Conservation (phyloP, 2,888 invertebrate genomes). For the Cheilosia grossa region DNA sequence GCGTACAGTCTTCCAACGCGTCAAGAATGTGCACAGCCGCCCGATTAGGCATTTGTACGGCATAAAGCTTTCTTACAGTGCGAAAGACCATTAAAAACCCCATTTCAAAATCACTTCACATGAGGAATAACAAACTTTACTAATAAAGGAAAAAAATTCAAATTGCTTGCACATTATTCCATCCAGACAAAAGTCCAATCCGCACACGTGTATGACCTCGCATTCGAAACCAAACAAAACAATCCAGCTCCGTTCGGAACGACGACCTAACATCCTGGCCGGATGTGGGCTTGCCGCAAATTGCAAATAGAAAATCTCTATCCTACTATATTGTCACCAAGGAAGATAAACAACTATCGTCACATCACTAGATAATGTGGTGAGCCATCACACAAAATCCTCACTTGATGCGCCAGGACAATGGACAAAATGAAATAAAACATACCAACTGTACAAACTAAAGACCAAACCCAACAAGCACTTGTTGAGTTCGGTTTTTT, state of each 20-base stretch:
- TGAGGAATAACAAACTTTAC: too few species aligned
- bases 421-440: constrained; percentile 16
- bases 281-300: constrained; percentile 24
- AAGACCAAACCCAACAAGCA: constrained; percentile 11
- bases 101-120: too few species aligned
- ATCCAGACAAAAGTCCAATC: constrained; percentile 12
- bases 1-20: too few species aligned
- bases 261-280: constrained; percentile 31
- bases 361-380: constrained; percentile 59
- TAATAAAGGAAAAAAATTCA: too few species aligned
- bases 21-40: too few species aligned
- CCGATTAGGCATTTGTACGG: too few species aligned
- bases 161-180: too few species aligned
- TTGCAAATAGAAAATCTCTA: constrained; percentile 38
- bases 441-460: not conserved
- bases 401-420: constrained; percentile 39
- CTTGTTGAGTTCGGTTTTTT: constrained; percentile 42
- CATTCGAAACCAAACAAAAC: constrained; percentile 43
- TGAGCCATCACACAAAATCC: constrained; percentile 23
- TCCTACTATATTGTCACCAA: constrained; percentile 28
- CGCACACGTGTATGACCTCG: constrained; percentile 42
- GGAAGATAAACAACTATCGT: constrained; percentile 61
- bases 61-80: too few species aligned
- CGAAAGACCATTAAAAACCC: too few species aligned
- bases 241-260: not conserved